Percentiles rank a stretch among this genome's conserved stretches.
phyloP scores from a whole-genome alignment of 2,797 vertebrate species.

The Triplophysa bombifrons region DNA sequence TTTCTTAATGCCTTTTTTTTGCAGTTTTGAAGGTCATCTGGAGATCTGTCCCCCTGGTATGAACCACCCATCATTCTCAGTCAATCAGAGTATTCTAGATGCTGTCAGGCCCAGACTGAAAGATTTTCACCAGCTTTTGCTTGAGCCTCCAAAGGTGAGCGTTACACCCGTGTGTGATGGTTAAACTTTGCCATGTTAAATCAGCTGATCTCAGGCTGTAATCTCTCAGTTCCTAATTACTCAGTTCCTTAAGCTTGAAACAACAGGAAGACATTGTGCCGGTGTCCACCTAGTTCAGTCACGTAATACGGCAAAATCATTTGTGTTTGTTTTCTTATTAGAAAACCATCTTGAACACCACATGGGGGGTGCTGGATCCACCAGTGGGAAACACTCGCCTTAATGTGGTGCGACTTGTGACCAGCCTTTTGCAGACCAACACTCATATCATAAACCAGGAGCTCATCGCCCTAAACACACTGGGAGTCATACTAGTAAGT shows the following conservation, averaged over 20 bases:
- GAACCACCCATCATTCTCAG: constrained; percentile 89
- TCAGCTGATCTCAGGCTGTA: constrained; percentile 20
- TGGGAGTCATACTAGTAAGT: constrained; percentile 92
- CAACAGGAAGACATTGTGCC: constrained; percentile 14
- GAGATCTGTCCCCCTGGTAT: constrained; percentile 92
- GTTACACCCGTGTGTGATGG: neutral
- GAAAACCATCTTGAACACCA: constrained; percentile 95
- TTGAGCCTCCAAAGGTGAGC: constrained; percentile 95
- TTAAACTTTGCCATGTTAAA: constrained; percentile 10
- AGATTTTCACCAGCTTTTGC: constrained; percentile 93
- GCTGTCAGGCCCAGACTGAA: constrained; percentile 92
- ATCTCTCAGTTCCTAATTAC: constrained; percentile 38
- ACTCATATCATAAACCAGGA: constrained; percentile 90
- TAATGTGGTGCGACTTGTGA: constrained; percentile 92
- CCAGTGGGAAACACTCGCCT: constrained; percentile 95
- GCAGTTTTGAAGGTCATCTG: constrained; percentile 95
- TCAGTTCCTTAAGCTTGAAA: constrained; percentile 14
- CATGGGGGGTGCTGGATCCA: constrained; percentile 94
- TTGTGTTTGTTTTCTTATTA: constrained; percentile 60
- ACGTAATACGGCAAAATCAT: neutral
- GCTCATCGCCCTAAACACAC: constrained; percentile 94
- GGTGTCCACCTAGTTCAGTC: neutral
- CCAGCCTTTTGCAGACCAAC: constrained; percentile 92
- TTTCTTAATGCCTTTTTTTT: constrained; percentile 8
- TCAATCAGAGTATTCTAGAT: constrained; percentile 95